Evolutionary conservation across 2,797 vertebrate genomes (phyloP).

Genomic region (Botia kubotai): DNA sequence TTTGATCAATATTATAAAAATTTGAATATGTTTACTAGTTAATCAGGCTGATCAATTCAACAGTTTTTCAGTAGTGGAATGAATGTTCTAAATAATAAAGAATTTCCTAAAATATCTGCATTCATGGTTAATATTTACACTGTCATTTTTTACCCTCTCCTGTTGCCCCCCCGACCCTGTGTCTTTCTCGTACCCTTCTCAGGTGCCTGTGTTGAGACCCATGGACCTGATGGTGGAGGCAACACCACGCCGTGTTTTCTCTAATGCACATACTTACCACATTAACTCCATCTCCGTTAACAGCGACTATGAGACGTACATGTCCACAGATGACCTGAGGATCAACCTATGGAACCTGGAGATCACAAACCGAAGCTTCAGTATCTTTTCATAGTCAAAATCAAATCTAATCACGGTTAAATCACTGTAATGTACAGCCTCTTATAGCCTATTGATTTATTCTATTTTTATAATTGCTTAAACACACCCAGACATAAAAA

Average conservation of each 20-base stretch:
- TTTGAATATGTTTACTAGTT: too few species aligned
- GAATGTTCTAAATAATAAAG: too few species aligned
- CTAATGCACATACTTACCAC: conserved; percentile 89
- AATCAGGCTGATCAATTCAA: too few species aligned
- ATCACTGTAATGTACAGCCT: not conserved
- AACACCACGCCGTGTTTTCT: conserved; percentile 84
- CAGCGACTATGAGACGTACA: conserved; percentile 90
- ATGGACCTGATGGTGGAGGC: conserved; percentile 93
- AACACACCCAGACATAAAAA: conserved; percentile 5
- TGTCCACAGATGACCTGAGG: conserved; percentile 88
- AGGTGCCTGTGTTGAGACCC: conserved; percentile 88
- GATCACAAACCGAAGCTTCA: conserved; percentile 91
- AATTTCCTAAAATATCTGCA: too few species aligned
- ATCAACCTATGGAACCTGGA: conserved; percentile 91
- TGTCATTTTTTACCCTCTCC: too few species aligned
- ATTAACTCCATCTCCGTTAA: conserved; percentile 93
- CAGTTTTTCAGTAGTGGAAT: too few species aligned
- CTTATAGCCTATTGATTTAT: not conserved
- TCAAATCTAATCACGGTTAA: not conserved
- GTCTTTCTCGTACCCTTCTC: conserved; percentile 9
- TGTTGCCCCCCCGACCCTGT: not conserved
- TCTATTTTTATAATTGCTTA: too few species aligned
- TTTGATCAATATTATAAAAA: too few species aligned
- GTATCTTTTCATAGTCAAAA: conserved; percentile 81
- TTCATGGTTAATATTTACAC: too few species aligned